Evolutionary conservation across 2,797 vertebrate species (phyloP).

Genomic region (Myotis daubentonii): DNA sequence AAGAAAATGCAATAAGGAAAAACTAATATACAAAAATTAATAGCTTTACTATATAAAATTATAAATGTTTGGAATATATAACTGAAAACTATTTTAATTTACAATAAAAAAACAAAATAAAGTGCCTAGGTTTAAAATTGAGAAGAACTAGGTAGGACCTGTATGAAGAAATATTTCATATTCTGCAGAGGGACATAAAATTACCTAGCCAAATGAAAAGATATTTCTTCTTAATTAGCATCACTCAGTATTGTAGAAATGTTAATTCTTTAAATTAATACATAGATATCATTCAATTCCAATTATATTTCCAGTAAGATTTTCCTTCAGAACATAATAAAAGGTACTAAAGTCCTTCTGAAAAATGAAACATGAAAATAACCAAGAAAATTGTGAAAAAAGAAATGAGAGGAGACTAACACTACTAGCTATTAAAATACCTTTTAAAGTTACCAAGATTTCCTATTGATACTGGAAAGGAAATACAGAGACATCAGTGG

Average conservation of each 20-base stretch:
- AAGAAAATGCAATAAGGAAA: neutral
- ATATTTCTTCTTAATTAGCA: neutral
- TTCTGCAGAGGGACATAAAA: neutral
- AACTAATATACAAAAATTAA: slow-evolving; percentile 14
- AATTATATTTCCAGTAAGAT: neutral
- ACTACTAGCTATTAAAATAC: neutral
- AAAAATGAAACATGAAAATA: slow-evolving; percentile 39
- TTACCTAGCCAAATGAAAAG: slow-evolving; percentile 9
- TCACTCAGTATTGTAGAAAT: neutral
- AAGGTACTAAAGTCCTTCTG: neutral
- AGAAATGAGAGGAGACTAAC: neutral
- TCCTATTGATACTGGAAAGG: neutral
- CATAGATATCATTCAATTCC: neutral
- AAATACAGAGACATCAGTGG: neutral
- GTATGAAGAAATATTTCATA: slow-evolving; percentile 5
- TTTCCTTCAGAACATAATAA: neutral
- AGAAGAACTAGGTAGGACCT: neutral
- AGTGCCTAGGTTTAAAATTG: slow-evolving; percentile 27
- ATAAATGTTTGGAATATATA: neutral
- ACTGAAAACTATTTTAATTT: slow-evolving; percentile 49
- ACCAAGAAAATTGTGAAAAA: neutral
- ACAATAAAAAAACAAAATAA: neutral
- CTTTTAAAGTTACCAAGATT: slow-evolving; percentile 37
- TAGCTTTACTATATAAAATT: neutral
- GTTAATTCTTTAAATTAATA: slow-evolving; percentile 35